Conservation (phyloP, 2,797 vertebrate species). For the Cirrhinus molitorella region DNA sequence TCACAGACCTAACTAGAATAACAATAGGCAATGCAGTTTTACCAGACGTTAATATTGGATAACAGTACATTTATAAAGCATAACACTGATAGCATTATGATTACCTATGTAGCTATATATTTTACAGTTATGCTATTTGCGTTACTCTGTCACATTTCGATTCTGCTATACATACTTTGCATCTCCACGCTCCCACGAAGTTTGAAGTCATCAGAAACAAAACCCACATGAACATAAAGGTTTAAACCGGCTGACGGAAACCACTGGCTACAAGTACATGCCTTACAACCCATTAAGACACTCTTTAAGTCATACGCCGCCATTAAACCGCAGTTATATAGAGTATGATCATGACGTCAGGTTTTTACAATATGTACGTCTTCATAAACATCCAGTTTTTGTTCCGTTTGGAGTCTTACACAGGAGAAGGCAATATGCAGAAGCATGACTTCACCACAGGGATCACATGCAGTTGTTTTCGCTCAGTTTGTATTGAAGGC, state of each 20-base stretch:
- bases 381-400: constrained; percentile 80
- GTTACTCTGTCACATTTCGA: constrained; percentile 13
- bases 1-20: constrained; percentile 78
- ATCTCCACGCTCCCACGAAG: constrained; percentile 28
- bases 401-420: constrained; percentile 39
- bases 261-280: constrained; percentile 52
- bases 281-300: constrained; percentile 69
- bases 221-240: constrained; percentile 45
- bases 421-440: constrained; percentile 38
- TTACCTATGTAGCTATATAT: not conserved
- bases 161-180: constrained; percentile 49
- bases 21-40: constrained; percentile 80
- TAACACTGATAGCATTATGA: constrained; percentile 75
- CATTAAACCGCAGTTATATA: constrained; percentile 75
- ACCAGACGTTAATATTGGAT: constrained; percentile 77
- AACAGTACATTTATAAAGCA: constrained; percentile 81
- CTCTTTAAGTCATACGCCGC: constrained; percentile 62
- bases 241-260: constrained; percentile 45
- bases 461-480: constrained; percentile 75
- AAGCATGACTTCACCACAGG: constrained; percentile 62
- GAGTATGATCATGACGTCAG: constrained; percentile 73
- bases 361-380: constrained; percentile 53
- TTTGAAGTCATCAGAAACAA: constrained; percentile 24
- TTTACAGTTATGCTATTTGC: constrained; percentile 39
- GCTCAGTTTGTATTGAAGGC: constrained; percentile 49